Conservation (phyloP, 2,888 invertebrate genomes). For the Zele albiditarsus region DNA sequence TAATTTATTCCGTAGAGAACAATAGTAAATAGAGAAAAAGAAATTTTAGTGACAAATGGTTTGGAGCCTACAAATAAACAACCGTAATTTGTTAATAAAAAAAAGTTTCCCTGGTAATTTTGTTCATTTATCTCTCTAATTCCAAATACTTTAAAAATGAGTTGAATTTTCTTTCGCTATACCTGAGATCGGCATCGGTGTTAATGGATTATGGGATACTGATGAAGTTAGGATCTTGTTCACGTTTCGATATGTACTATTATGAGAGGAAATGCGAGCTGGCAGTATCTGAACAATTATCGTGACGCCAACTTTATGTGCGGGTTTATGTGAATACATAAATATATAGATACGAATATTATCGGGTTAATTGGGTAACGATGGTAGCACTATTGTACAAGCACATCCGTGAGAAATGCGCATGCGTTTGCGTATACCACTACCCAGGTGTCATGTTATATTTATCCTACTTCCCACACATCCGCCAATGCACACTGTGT, state of each 20-base stretch:
- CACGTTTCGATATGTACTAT: not conserved
- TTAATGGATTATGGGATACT: too few species aligned
- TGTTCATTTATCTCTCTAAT: too few species aligned
- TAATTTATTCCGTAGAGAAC: too few species aligned
- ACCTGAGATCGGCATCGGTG: too few species aligned
- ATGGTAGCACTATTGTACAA: not conserved
- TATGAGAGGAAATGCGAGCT: not conserved
- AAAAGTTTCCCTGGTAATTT: too few species aligned
- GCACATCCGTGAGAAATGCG: not conserved
- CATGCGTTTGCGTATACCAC: not conserved
- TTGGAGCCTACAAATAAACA: too few species aligned
- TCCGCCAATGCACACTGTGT: not conserved
- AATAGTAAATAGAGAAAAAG: too few species aligned
- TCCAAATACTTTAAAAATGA: too few species aligned
- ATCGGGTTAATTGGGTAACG: not conserved
- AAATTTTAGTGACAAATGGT: too few species aligned
- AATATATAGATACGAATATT: not conserved
- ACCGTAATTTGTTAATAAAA: too few species aligned
- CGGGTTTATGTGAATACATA: not conserved
- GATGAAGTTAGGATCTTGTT: not conserved
- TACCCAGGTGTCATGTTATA: not conserved
- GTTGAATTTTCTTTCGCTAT: too few species aligned
- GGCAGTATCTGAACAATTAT: not conserved
- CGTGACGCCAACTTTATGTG: not conserved
- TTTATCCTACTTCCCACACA: not conserved